phyloP scores from a whole-genome alignment of 2,113 vertebrate species.

The Gallinago paraguaiae region DNA sequence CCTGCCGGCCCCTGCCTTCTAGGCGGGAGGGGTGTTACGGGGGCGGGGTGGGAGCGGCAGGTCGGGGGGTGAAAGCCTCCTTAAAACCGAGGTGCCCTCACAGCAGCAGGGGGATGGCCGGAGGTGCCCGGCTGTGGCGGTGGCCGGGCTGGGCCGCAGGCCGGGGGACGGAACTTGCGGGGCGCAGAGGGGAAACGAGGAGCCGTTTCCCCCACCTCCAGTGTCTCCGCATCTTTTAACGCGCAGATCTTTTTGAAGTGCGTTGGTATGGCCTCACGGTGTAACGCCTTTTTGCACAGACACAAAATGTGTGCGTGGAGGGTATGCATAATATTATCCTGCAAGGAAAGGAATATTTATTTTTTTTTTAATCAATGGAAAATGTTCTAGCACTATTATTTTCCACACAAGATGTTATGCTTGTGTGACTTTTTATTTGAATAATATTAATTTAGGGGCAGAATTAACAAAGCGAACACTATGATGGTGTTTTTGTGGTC shows the following conservation, averaged over 20 bases:
- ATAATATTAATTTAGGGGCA: not conserved
- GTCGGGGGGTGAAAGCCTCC: not conserved
- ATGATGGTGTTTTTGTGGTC: accelerated
- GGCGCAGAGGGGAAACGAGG: accelerated
- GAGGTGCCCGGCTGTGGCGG: not conserved
- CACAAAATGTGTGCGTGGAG: too few species aligned
- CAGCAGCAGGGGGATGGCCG: accelerated
- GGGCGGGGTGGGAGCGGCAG: not conserved
- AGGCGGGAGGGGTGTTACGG: not conserved
- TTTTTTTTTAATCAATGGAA: not conserved
- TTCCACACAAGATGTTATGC: accelerated
- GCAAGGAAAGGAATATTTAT: accelerated
- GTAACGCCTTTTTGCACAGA: accelerated
- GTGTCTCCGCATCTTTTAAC: accelerated
- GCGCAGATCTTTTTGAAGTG: accelerated
- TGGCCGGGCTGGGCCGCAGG: not conserved
- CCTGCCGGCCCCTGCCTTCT: too few species aligned
- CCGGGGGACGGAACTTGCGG: not conserved
- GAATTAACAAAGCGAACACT: not conserved
- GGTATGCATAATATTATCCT: accelerated
- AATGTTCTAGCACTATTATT: accelerated
- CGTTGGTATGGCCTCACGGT: accelerated
- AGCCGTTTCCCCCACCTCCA: accelerated
- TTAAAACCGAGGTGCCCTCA: accelerated
- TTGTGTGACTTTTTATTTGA: not conserved